phyloP scores from a whole-genome alignment of 1,140 invertebrate species.

The Lasioglossum baleicum region DNA sequence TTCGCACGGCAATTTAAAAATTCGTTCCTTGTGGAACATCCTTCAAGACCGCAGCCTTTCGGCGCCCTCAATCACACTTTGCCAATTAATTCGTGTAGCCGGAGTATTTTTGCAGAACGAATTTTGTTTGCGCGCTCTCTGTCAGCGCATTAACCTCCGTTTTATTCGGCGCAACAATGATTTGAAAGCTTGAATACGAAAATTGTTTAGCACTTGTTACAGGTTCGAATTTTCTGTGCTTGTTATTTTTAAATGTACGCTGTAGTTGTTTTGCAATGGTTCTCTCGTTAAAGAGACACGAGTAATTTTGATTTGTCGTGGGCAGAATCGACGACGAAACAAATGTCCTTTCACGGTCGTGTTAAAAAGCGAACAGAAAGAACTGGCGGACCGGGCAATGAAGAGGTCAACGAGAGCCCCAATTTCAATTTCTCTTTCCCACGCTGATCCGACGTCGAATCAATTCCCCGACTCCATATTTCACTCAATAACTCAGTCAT shows the following conservation, averaged over 20 bases:
- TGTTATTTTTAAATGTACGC: no score
- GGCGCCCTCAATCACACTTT: not conserved
- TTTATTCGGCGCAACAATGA: no score
- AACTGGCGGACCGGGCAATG: constrained; percentile 13
- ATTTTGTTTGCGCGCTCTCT: not conserved
- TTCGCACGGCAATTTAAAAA: not conserved
- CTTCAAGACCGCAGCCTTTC: not conserved
- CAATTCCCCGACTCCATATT: constrained; percentile 20
- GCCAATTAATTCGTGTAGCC: not conserved
- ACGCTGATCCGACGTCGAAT: constrained; percentile 22
- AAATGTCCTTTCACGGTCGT: not conserved
- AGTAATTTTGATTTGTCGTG: not conserved
- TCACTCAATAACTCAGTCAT: not conserved
- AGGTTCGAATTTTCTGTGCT: not conserved
- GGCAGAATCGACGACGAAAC: not conserved
- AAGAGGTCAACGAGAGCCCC: constrained; percentile 41
- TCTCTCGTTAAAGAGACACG: not conserved
- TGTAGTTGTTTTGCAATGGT: not conserved
- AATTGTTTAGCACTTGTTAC: no score
- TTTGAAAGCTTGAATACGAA: no score
- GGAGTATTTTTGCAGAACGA: no score
- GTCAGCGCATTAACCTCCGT: no score
- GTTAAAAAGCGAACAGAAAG: constrained; percentile 17
- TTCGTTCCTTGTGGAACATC: not conserved
- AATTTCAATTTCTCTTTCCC: constrained; percentile 47